Evolutionary conservation across 2,113 vertebrate genomes (phyloP).

Genomic region (Merops nubicus): DNA sequence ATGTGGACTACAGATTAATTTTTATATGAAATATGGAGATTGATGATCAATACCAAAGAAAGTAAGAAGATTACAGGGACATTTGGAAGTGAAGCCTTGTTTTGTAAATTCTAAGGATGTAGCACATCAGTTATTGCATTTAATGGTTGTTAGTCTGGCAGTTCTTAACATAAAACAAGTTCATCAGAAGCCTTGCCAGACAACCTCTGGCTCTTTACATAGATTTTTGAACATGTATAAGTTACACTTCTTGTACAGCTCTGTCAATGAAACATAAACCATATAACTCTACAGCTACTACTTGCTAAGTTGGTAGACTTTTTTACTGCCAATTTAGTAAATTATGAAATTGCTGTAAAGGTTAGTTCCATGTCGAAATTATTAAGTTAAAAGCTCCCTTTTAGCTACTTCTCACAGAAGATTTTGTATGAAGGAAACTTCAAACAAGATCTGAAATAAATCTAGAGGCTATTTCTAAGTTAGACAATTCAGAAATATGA

Average conservation of each 20-base stretch:
- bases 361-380: neutral
- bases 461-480: neutral
- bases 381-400: neutral
- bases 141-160: neutral
- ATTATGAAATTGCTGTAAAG: neutral
- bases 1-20: neutral
- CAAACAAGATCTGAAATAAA: neutral
- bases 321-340: neutral
- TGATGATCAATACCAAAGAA: neutral
- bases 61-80: neutral
- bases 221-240: neutral
- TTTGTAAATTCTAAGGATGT: neutral
- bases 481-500: neutral
- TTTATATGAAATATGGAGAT: neutral
- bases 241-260: neutral
- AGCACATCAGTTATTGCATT: neutral
- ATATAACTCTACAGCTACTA: neutral
- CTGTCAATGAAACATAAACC: neutral
- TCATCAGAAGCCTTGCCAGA: slow-evolving; percentile 47
- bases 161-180: neutral
- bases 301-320: neutral
- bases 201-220: slow-evolving; percentile 7
- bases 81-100: neutral
- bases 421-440: neutral
- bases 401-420: neutral